Evolutionary conservation across 92 coral and sea anemone genomes (phyloP).

Genomic region (Paragorgia papillata): DNA sequence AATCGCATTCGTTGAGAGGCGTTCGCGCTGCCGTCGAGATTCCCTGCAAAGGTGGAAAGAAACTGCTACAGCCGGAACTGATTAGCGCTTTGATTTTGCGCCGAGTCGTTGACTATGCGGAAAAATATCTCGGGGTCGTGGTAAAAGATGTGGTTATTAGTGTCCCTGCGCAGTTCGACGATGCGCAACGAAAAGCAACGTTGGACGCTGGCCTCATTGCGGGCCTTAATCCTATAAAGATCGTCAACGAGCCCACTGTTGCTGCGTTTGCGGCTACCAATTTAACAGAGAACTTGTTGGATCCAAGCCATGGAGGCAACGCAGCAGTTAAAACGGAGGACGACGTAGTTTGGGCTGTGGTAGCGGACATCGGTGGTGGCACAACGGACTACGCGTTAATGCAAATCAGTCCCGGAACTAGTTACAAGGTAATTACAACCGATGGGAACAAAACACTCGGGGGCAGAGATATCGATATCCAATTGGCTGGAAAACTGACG

Average conservation of each 20-base stretch:
- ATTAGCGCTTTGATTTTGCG: constrained; percentile 29
- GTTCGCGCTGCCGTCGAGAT: constrained; percentile 43
- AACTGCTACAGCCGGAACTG: constrained; percentile 36
- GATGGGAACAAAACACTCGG: constrained; percentile 38
- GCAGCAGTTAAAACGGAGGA: not conserved
- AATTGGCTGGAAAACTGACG: constrained; percentile 5
- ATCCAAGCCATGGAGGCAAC: not conserved
- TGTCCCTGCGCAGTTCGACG: constrained; percentile 41
- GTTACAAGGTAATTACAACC: constrained; percentile 27
- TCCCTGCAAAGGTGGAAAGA: constrained; percentile 28
- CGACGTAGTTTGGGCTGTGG: constrained; percentile 14
- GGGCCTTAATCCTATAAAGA: constrained; percentile 29
- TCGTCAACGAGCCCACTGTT: constrained; percentile 42
- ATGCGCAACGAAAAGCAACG: constrained; percentile 36
- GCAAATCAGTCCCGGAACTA: constrained; percentile 1
- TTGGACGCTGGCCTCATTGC: constrained; percentile 45
- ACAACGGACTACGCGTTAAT: constrained; percentile 38
- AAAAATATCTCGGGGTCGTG: constrained; percentile 6
- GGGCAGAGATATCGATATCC: constrained; percentile 36
- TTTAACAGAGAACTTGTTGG: constrained; percentile 1
- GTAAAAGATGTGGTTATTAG: constrained; percentile 40
- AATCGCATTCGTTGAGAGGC: constrained; percentile 37
- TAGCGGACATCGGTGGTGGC: constrained; percentile 37
- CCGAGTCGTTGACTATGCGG: constrained; percentile 26
- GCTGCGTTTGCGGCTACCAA: constrained; percentile 31